Evolutionary conservation across 2,797 vertebrate species (phyloP).

Genomic region (Galaxias olidus): DNA sequence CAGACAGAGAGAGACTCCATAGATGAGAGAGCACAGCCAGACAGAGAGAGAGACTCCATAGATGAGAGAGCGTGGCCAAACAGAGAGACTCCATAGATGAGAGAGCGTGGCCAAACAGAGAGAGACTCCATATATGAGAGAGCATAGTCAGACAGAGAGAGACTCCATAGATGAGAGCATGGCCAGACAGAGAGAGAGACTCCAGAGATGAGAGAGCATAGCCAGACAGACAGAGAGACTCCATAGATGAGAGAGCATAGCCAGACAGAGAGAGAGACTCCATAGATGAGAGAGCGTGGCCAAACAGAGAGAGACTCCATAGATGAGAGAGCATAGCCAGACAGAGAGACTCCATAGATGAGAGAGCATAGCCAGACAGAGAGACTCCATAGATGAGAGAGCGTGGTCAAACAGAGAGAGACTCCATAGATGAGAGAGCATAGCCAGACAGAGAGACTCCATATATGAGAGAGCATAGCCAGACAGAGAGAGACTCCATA

Average conservation of each 20-base stretch:
- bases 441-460: constrained; percentile 51
- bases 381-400: too few relatives aligned
- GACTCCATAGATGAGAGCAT: constrained; percentile 23
- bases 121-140: constrained; percentile 20
- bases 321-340: constrained; percentile 64
- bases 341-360: too few relatives aligned
- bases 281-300: too few relatives aligned
- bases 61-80: background rate
- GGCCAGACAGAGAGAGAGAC: background rate
- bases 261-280: too few relatives aligned
- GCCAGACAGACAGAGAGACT: too few relatives aligned
- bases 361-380: too few relatives aligned
- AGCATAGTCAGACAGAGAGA: background rate
- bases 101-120: constrained; percentile 53
- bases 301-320: constrained; percentile 60
- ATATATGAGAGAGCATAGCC: background rate
- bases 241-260: too few relatives aligned
- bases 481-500: background rate
- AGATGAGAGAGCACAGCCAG: too few relatives aligned
- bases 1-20: too few relatives aligned
- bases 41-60: too few relatives aligned
- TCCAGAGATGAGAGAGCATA: background rate
- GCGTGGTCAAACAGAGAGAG: background rate
- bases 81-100: background rate
- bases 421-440: too few relatives aligned